Percentiles rank a stretch among this genome's conserved stretches.
Conservation (phyloP, 2,888 invertebrate species). For the Plutella xylostella region DNA sequence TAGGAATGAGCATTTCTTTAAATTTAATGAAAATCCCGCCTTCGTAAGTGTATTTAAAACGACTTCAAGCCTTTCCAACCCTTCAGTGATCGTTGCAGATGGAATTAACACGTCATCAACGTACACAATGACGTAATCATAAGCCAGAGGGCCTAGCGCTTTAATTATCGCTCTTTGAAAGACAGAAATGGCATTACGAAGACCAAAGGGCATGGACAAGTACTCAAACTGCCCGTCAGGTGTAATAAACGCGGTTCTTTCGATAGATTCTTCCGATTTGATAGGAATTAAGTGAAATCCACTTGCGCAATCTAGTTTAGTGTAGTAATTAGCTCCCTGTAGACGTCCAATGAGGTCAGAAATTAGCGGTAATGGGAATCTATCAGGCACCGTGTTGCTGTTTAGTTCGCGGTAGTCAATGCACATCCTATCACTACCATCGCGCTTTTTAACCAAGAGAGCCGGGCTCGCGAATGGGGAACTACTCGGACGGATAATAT, state of each 20-base stretch:
- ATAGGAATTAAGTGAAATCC: background rate
- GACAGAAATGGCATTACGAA: slow-evolving; percentile 27
- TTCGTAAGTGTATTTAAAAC: too few relatives aligned
- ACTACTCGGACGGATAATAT: slow-evolving; percentile 7
- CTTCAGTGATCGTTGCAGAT: too few relatives aligned
- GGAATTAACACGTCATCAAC: too few relatives aligned
- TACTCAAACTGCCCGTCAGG: slow-evolving; percentile 31
- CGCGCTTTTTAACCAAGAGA: slow-evolving; percentile 13
- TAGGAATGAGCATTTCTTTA: too few relatives aligned
- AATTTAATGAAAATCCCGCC: too few relatives aligned
- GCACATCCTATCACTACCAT: slow-evolving; percentile 16
- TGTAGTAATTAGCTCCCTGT: slow-evolving; percentile 1
- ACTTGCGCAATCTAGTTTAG: background rate
- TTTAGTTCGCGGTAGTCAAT: slow-evolving; percentile 18
- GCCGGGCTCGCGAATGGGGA: slow-evolving; percentile 15
- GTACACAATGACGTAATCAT: too few relatives aligned
- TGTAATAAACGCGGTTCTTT: slow-evolving; percentile 27
- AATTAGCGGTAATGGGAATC: slow-evolving; percentile 8
- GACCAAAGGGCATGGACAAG: slow-evolving; percentile 30
- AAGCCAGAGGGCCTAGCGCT: slow-evolving; percentile 16
- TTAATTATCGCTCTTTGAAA: slow-evolving; percentile 24
- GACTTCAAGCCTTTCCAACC: too few relatives aligned
- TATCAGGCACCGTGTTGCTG: slow-evolving; percentile 10
- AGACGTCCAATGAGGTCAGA: slow-evolving; percentile 7
- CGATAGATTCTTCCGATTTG: slow-evolving; percentile 3